Evolutionary conservation across 1,140 invertebrate genomes (phyloP).

Genomic region (Grapholita molesta): DNA sequence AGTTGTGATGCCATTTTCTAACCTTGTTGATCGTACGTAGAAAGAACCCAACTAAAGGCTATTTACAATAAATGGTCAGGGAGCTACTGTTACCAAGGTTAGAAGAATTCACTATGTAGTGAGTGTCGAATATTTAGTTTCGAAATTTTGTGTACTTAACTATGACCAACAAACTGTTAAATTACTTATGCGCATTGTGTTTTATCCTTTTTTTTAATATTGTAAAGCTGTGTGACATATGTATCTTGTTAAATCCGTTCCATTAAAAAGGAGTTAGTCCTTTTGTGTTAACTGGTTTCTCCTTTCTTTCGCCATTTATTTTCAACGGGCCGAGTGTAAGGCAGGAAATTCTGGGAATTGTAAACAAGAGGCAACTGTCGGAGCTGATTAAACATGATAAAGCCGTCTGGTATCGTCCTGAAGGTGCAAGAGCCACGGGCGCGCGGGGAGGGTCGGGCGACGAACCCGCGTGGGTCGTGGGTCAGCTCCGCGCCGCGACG

Average conservation of each 20-base stretch:
- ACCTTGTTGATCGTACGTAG: background rate
- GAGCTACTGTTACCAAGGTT: background rate
- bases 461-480: constrained; percentile 71
- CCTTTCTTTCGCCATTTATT: constrained; percentile 13
- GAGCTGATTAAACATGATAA: constrained; percentile 50
- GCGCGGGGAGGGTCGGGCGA: constrained; percentile 37
- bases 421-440: constrained; percentile 33
- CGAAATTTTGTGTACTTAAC: background rate
- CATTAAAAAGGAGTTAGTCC: background rate
- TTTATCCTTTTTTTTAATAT: background rate
- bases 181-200: background rate
- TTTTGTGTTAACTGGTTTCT: constrained; percentile 10
- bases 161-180: background rate
- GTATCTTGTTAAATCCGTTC: background rate
- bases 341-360: constrained; percentile 25
- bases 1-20: background rate
- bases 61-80: background rate
- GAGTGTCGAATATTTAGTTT: background rate
- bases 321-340: background rate
- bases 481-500: constrained; percentile 55
- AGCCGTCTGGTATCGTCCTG: constrained; percentile 46
- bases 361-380: constrained; percentile 29
- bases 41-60: background rate
- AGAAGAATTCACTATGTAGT: background rate
- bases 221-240: background rate